These are phyloP conservation scores for Drosophila pandora DNA, from an alignment of 1,140 invertebrate genomes.

Conservation along the genomic window DNA sequence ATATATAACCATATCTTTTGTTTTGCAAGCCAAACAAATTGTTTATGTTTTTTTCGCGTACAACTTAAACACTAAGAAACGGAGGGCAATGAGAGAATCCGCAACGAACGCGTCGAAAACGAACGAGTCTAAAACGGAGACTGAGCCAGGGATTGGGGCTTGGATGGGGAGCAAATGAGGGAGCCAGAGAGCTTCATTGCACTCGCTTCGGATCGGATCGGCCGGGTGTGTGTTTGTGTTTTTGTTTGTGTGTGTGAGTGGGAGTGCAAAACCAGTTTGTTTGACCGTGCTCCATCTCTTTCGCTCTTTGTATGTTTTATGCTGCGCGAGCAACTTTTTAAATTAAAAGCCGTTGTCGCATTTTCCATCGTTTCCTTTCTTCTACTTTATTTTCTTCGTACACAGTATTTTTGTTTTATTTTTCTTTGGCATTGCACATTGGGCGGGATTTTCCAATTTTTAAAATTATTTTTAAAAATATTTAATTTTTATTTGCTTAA, in stretches of 20 bases:
- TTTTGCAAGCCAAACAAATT: neutral
- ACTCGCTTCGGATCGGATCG: neutral
- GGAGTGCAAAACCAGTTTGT: slow-evolving; percentile 74
- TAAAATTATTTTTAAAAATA: too few species aligned
- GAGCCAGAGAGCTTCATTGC: slow-evolving; percentile 19
- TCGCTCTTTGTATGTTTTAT: slow-evolving; percentile 48
- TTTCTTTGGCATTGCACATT: slow-evolving; percentile 29
- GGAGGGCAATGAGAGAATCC: neutral
- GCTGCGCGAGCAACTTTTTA: slow-evolving; percentile 67
- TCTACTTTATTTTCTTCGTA: slow-evolving; percentile 23
- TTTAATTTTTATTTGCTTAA: too few species aligned
- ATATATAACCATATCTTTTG: neutral
- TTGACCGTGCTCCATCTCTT: slow-evolving; percentile 39
- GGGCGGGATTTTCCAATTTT: neutral
- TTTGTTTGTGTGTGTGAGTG: slow-evolving; percentile 33
- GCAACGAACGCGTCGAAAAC: slow-evolving; percentile 6
- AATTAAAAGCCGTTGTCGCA: slow-evolving; percentile 64
- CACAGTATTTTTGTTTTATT: neutral
- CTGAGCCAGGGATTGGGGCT: neutral
- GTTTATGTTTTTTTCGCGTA: neutral
- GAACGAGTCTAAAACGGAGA: neutral
- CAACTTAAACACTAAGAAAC: slow-evolving; percentile 8
- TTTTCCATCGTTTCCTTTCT: slow-evolving; percentile 51
- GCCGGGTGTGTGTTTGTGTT: neutral
- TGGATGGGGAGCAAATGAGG: slow-evolving; percentile 1